phyloP scores from a whole-genome alignment of 2,888 invertebrate genomes.

The Marasmarcha lunaedactyla region DNA sequence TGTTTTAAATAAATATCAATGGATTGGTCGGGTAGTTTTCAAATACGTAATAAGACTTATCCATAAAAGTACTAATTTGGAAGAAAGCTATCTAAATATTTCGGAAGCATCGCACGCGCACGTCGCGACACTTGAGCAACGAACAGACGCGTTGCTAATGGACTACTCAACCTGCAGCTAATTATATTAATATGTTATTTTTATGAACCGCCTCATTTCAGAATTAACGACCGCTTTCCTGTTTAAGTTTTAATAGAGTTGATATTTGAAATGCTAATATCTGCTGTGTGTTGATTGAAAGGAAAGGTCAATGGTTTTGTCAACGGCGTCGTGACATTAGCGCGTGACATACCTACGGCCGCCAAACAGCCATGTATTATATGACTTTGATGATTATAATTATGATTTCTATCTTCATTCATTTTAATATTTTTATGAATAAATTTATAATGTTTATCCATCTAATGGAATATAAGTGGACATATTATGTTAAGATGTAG shows the following conservation, averaged over 20 bases:
- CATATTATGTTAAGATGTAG: background rate
- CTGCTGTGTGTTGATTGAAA: constrained; percentile 48
- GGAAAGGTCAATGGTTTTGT: constrained; percentile 46
- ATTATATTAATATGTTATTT: constrained; percentile 64
- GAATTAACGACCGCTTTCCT: constrained; percentile 56
- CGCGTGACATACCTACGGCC: constrained; percentile 25
- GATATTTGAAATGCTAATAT: constrained; percentile 48
- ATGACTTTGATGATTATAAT: constrained; percentile 17
- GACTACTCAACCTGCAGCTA: constrained; percentile 47
- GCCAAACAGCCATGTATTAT: constrained; percentile 23
- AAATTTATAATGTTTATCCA: background rate
- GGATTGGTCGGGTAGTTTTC: too few species aligned
- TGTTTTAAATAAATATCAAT: too few species aligned
- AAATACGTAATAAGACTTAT: too few species aligned
- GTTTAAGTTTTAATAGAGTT: constrained; percentile 35
- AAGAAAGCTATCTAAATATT: too few species aligned
- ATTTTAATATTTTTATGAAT: constrained; percentile 6
- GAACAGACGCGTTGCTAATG: constrained; percentile 43
- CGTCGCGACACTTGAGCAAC: constrained; percentile 22
- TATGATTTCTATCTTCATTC: constrained; percentile 4
- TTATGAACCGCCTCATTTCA: constrained; percentile 42
- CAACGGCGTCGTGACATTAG: constrained; percentile 27
- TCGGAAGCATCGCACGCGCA: constrained; percentile 21
- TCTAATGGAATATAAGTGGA: background rate
- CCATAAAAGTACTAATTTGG: too few species aligned